Conservation (phyloP, 2,797 vertebrate species). For the Rhynchonycteris naso region DNA sequence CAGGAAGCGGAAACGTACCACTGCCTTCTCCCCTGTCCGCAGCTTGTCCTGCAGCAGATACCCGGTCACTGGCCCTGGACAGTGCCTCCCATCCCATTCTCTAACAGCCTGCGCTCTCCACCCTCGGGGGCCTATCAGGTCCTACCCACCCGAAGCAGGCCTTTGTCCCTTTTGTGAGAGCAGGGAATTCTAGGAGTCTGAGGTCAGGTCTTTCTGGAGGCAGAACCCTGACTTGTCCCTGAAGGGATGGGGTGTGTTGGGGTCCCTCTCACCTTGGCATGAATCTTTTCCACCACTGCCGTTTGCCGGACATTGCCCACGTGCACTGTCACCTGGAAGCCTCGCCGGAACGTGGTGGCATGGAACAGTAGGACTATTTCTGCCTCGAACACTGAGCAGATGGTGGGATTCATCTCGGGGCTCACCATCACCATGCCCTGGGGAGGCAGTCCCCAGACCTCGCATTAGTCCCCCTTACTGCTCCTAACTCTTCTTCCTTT, state of each 20-base stretch:
- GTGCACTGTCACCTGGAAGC: constrained; percentile 98
- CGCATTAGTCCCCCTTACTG: not conserved
- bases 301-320: constrained; percentile 98
- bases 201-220: not conserved
- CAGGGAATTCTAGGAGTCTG: not conserved
- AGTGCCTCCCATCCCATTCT: not conserved
- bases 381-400: constrained; percentile 97
- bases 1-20: constrained; percentile 96
- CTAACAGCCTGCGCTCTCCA: not conserved
- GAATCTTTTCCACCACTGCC: constrained; percentile 94
- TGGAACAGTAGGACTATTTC: constrained; percentile 98
- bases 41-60: constrained; percentile 92
- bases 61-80: not conserved
- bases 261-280: constrained; percentile 92
- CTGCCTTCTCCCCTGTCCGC: constrained; percentile 97
- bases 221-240: constrained; percentile 4
- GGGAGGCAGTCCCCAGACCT: constrained; percentile 47
- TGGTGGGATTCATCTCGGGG: constrained; percentile 98
- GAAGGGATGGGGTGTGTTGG: not conserved
- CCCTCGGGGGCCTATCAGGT: not conserved
- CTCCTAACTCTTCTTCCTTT: not conserved
- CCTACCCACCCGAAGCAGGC: not conserved
- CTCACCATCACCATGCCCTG: constrained; percentile 99
- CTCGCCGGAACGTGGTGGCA: constrained; percentile 96
- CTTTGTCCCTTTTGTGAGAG: not conserved